Conservation (phyloP, 2,888 invertebrate species). For the Apoderus coryli region DNA sequence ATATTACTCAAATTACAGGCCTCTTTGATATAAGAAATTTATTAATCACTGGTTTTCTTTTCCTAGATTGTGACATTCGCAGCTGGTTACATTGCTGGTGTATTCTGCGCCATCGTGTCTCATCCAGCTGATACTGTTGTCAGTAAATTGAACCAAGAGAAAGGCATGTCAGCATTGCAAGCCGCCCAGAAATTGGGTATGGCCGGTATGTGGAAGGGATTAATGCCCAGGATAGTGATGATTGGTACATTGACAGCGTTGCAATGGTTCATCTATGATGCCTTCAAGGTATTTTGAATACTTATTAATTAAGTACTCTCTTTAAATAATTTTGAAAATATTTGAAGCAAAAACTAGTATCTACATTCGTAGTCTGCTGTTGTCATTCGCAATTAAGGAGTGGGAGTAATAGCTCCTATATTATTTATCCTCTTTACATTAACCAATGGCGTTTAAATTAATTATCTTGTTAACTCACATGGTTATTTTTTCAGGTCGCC, state of each 20-base stretch:
- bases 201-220: conserved; percentile 74
- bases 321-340: no score
- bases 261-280: conserved; percentile 97
- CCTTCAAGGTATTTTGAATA: conserved; percentile 56
- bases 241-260: conserved; percentile 92
- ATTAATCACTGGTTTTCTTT: no score
- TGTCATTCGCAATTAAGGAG: no score
- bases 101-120: conserved; percentile 97
- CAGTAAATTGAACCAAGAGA: conserved; percentile 91
- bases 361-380: no score
- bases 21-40: no score
- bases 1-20: no score
- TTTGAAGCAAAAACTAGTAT: no score
- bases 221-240: conserved; percentile 89
- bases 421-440: no score
- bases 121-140: conserved; percentile 98
- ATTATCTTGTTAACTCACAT: no score
- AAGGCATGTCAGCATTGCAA: conserved; percentile 57
- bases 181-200: conserved; percentile 66
- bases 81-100: conserved; percentile 92
- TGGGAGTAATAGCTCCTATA: no score
- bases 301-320: no score
- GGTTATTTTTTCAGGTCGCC: conserved; percentile 39
- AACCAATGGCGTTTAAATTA: no score
- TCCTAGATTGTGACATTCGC: conserved; percentile 98